A percentile compares a stretch with the other conserved stretches of the same genome.
phyloP scores from a whole-genome alignment of 2,888 invertebrate genomes.

The Drosophila helvetica region DNA sequence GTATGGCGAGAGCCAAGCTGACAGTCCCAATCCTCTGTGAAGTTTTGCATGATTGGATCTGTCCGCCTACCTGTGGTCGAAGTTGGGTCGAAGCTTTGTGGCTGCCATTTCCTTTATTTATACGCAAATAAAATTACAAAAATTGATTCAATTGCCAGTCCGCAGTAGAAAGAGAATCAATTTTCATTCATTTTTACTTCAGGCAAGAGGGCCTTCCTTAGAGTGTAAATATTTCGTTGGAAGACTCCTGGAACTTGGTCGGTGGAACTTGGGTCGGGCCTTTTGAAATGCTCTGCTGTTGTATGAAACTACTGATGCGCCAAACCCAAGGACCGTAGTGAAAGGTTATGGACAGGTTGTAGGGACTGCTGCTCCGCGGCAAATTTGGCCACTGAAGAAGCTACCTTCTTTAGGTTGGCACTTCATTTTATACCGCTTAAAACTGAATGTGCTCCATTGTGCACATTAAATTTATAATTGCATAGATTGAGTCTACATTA shows the following conservation, averaged over 20 bases:
- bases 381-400: neutral
- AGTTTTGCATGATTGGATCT: constrained; percentile 40
- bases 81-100: constrained; percentile 32
- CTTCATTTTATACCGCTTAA: constrained; percentile 27
- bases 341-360: constrained; percentile 11
- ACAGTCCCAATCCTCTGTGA: constrained; percentile 36
- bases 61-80: constrained; percentile 4
- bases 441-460: constrained; percentile 14
- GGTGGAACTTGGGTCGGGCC: too few relatives aligned
- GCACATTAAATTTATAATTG: constrained; percentile 46
- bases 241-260: neutral
- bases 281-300: too few relatives aligned
- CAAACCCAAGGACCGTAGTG: constrained; percentile 2
- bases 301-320: neutral
- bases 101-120: constrained; percentile 35
- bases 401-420: neutral
- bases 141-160: constrained; percentile 28
- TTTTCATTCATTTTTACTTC: too few relatives aligned
- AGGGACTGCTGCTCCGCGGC: constrained; percentile 2
- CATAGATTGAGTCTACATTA: constrained; percentile 51
- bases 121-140: constrained; percentile 36
- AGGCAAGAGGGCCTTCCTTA: neutral
- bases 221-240: constrained; percentile 24
- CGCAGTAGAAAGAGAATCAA: constrained; percentile 1
- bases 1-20: constrained; percentile 8